phyloP scores from a whole-genome alignment of 2,888 invertebrate species.

The Melanargia galathea region DNA sequence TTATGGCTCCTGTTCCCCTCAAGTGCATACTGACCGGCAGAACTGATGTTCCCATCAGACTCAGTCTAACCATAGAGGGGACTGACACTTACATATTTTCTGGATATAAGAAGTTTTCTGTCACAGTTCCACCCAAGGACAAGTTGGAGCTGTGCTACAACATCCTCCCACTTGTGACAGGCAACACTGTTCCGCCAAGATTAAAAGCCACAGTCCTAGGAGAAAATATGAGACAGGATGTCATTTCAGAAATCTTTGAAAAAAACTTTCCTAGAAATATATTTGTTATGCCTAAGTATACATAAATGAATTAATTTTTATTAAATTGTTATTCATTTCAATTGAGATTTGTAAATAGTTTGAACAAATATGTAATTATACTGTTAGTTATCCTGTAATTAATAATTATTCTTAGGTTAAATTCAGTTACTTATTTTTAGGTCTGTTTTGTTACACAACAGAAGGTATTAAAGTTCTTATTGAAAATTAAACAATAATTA shows the following conservation, averaged over 20 bases:
- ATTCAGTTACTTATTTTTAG: conserved; percentile 66
- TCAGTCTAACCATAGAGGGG: conserved; percentile 89
- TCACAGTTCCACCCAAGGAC: conserved; percentile 84
- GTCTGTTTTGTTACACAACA: conserved; percentile 45
- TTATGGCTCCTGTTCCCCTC: conserved; percentile 87
- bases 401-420: conserved; percentile 67
- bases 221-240: conserved; percentile 62
- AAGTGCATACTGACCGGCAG: conserved; percentile 88
- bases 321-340: conserved; percentile 52
- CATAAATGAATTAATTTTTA: conserved; percentile 69
- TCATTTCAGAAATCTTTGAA: conserved; percentile 74
- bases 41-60: conserved; percentile 86
- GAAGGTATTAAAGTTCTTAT: conserved; percentile 38
- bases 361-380: conserved; percentile 71
- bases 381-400: conserved; percentile 70
- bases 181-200: conserved; percentile 87
- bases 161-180: conserved; percentile 89
- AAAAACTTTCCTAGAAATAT: conserved; percentile 76
- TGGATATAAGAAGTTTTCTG: conserved; percentile 92
- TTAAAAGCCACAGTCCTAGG: conserved; percentile 79
- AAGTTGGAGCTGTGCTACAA: conserved; percentile 87
- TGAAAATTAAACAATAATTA: conserved; percentile 42
- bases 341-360: conserved; percentile 69
- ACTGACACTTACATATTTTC: conserved; percentile 97
- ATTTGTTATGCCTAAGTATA: conserved; percentile 81